These are phyloP conservation scores for Ormyrus labotus DNA, from an alignment of 2,888 invertebrate species.

Conservation along the genomic window DNA sequence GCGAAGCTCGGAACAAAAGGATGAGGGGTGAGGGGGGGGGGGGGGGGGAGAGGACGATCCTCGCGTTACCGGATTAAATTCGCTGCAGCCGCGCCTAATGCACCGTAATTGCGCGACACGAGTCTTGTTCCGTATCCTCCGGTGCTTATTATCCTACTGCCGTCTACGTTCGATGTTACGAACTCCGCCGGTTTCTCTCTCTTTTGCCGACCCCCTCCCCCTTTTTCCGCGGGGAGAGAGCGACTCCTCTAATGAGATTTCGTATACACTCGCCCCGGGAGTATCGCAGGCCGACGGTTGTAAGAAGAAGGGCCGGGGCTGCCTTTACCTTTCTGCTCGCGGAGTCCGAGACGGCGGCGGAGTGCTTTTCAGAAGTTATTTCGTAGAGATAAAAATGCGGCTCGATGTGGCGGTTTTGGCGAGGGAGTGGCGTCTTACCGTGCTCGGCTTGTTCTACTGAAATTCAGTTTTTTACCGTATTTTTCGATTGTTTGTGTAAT, in stretches of 20 bases:
- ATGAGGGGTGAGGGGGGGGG: not conserved
- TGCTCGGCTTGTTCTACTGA: not conserved
- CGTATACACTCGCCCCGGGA: not conserved
- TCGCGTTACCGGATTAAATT: conserved; percentile 31
- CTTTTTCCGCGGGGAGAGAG: no score
- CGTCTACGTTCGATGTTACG: conserved; percentile 12
- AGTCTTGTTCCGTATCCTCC: not conserved
- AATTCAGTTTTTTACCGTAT: not conserved
- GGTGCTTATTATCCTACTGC: conserved; percentile 21
- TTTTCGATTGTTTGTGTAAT: no score
- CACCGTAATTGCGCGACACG: conserved; percentile 23
- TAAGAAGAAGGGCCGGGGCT: not conserved
- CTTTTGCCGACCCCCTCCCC: not conserved
- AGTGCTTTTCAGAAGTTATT: no score
- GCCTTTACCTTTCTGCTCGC: not conserved
- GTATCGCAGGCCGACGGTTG: not conserved
- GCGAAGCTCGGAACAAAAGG: no score
- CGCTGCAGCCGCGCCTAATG: conserved; percentile 15
- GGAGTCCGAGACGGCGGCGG: no score
- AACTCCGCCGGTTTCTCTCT: not conserved
- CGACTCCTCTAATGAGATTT: conserved; percentile 22
- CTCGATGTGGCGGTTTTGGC: not conserved
- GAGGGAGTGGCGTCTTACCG: not conserved
- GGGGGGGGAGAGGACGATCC: not conserved
- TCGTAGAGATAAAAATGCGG: not conserved